Evolutionary conservation across 2,113 vertebrate genomes (phyloP).

Genomic region (Prinia subflava): DNA sequence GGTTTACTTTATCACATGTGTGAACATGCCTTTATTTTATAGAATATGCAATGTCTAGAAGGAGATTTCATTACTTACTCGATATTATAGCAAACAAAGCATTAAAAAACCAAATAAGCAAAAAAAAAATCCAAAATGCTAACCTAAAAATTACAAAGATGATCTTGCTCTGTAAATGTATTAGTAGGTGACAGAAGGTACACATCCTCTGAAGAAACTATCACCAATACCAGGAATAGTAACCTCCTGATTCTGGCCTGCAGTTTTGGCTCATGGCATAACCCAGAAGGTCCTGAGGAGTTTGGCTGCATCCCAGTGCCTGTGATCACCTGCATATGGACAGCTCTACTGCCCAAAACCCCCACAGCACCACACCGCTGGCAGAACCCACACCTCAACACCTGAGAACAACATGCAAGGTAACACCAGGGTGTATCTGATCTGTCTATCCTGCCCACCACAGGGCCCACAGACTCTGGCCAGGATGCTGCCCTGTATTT

Average conservation of each 20-base stretch:
- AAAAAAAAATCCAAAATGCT: neutral
- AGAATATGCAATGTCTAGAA: neutral
- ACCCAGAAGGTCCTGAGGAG: neutral
- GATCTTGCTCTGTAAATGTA: neutral
- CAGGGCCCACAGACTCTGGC: neutral
- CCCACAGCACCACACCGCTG: neutral
- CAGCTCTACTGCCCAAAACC: neutral
- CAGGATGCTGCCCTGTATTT: neutral
- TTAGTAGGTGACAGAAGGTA: neutral
- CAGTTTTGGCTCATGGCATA: neutral
- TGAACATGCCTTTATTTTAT: neutral
- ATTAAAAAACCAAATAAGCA: neutral
- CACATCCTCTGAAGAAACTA: neutral
- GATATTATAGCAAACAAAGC: neutral
- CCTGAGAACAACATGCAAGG: neutral
- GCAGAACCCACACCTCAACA: neutral
- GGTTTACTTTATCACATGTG: neutral
- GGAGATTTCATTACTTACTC: neutral
- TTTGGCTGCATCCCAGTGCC: neutral
- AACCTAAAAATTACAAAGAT: neutral
- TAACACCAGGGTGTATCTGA: neutral
- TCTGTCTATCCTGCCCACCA: neutral
- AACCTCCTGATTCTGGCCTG: neutral
- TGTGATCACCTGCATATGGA: neutral
- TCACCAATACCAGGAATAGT: neutral